These are phyloP conservation scores for Mormyrus hasselquistii DNA, from an alignment of 2,797 vertebrate genomes.

Conservation along the genomic window DNA sequence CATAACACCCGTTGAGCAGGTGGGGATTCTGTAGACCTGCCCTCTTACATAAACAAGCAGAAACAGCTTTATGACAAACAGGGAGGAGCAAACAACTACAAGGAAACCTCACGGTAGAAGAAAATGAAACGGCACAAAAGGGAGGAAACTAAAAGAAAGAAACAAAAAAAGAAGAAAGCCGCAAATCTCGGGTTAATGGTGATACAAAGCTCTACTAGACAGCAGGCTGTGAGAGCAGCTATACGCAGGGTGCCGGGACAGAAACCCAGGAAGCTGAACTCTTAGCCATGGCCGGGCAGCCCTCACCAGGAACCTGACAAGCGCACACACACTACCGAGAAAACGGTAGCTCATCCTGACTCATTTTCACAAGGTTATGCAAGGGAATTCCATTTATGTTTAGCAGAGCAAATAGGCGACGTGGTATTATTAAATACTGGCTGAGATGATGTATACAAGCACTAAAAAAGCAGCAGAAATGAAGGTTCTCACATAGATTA, in stretches of 20 bases:
- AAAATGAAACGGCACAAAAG: conserved; percentile 11
- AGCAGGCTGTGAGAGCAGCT: conserved; percentile 14
- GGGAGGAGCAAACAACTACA: conserved; percentile 15
- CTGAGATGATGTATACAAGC: neutral
- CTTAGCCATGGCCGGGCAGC: neutral
- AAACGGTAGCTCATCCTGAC: neutral
- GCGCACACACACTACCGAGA: neutral
- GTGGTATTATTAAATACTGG: neutral
- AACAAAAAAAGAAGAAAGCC: conserved; percentile 2
- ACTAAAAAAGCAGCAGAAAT: neutral
- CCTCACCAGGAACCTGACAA: neutral
- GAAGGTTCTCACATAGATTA: neutral
- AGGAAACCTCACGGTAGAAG: conserved; percentile 15
- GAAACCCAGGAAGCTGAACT: conserved; percentile 9
- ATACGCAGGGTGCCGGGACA: neutral
- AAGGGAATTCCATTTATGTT: neutral
- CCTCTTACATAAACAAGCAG: neutral
- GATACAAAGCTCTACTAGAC: neutral
- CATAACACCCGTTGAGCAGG: neutral
- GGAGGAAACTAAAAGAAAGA: conserved; percentile 1
- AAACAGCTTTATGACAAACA: neutral
- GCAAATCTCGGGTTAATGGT: neutral
- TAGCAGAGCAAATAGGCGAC: neutral
- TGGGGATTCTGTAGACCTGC: neutral
- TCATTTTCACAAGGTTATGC: neutral